phyloP scores from a whole-genome alignment of 2,888 invertebrate genomes.

The Dendrolimus houi region DNA sequence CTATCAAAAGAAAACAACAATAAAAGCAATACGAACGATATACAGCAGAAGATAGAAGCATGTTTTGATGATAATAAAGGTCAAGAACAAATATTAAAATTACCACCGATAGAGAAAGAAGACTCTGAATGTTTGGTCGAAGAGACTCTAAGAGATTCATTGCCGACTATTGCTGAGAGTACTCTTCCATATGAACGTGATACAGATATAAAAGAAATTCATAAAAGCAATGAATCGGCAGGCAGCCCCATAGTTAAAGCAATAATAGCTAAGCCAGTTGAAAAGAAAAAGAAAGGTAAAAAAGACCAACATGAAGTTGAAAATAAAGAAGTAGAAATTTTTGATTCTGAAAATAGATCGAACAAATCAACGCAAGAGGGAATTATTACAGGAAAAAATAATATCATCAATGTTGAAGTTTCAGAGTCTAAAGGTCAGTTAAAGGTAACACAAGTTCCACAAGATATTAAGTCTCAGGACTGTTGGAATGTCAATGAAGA shows the following conservation, averaged over 20 bases:
- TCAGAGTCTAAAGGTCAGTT: neutral
- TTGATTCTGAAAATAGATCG: neutral
- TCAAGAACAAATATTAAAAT: neutral
- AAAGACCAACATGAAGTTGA: slow-evolving; percentile 10
- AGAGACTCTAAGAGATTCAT: neutral
- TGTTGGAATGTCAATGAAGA: neutral
- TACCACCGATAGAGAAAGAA: neutral
- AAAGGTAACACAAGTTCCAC: too few relatives aligned
- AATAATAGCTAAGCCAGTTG: slow-evolving; percentile 54
- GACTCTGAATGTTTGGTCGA: neutral
- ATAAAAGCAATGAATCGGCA: slow-evolving; percentile 8
- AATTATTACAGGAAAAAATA: neutral
- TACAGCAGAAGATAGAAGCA: slow-evolving; percentile 11
- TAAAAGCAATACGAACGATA: slow-evolving; percentile 30
- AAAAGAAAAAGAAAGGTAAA: slow-evolving; percentile 43
- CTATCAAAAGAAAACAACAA: slow-evolving; percentile 12
- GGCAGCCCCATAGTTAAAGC: slow-evolving; percentile 37
- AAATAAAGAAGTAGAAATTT: neutral
- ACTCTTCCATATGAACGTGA: neutral
- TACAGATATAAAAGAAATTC: neutral
- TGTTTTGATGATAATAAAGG: neutral
- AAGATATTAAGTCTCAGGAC: neutral
- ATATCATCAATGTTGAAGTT: neutral
- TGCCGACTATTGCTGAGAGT: neutral
- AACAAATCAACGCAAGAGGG: neutral